Evolutionary conservation across 2,113 vertebrate species (phyloP).

Genomic region (Carlito syrichta): DNA sequence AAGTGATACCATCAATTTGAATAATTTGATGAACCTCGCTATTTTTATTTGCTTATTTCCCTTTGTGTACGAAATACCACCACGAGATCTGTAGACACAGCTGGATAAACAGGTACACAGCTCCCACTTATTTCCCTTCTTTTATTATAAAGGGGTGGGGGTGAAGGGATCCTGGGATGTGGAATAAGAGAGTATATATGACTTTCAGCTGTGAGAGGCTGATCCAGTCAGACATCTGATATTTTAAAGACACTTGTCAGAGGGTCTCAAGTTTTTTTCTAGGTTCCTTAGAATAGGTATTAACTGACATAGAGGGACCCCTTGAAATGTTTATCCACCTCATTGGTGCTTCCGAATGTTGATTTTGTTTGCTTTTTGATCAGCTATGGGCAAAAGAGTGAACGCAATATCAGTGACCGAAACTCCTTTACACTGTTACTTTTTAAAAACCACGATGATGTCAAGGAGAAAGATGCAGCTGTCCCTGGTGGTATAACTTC

Average conservation of each 20-base stretch:
- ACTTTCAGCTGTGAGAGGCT: not conserved
- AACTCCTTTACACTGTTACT: not conserved
- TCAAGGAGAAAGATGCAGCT: not conserved
- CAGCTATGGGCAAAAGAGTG: not conserved
- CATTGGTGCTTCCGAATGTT: not conserved
- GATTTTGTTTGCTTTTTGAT: not conserved
- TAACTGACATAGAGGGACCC: not conserved
- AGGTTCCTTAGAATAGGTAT: slow-evolving; percentile 35
- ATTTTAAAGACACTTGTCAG: not conserved
- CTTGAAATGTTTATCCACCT: not conserved
- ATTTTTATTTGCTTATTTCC: not conserved
- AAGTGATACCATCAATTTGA: not conserved
- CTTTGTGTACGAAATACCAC: not conserved
- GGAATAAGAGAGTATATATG: not conserved
- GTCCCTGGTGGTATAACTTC: not conserved
- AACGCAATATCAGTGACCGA: not conserved
- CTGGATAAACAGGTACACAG: not conserved
- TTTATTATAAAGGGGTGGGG: not conserved
- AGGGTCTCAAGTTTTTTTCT: no score
- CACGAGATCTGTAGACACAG: not conserved
- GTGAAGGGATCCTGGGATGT: no score
- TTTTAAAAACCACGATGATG: not conserved
- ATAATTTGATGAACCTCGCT: not conserved
- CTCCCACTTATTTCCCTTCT: not conserved
- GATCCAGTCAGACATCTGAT: not conserved